These are phyloP conservation scores for Arrhopalites spinosus DNA, from an alignment of 2,888 invertebrate genomes.

Conservation along the genomic window DNA sequence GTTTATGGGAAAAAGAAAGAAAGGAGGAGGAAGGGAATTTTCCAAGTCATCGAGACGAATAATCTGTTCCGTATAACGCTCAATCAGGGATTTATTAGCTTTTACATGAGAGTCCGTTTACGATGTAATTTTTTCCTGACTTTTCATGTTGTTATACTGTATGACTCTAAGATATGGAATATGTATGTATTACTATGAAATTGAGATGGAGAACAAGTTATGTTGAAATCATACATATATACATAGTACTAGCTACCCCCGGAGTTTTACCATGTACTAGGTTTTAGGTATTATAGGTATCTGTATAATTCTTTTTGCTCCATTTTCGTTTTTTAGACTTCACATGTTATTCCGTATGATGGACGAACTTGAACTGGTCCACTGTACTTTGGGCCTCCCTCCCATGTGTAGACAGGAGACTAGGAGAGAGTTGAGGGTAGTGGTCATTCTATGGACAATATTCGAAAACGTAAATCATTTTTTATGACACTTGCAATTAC, in stretches of 20 bases:
- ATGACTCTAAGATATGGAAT: background rate
- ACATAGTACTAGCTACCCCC: background rate
- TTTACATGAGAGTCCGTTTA: background rate
- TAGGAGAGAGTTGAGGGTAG: background rate
- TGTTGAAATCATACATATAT: background rate
- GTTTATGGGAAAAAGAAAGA: background rate
- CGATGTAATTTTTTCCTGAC: slow-evolving; percentile 13
- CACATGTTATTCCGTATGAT: background rate
- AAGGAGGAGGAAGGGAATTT: background rate
- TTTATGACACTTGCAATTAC: slow-evolving; percentile 30
- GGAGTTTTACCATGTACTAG: background rate
- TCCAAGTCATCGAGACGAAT: slow-evolving; percentile 9
- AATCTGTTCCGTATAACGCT: background rate
- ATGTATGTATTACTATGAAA: background rate
- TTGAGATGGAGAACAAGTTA: background rate
- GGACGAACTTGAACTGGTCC: background rate
- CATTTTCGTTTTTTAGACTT: background rate
- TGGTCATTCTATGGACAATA: slow-evolving; percentile 1
- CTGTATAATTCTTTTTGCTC: background rate
- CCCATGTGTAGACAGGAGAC: background rate
- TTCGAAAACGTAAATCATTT: slow-evolving; percentile 8
- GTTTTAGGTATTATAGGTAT: background rate
- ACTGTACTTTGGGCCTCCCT: background rate
- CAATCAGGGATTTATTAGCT: slow-evolving; percentile 27
- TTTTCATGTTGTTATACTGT: background rate